Evolutionary conservation across 2,113 vertebrate genomes (phyloP), one percentile per base, ranked within the genome.

Genomic region (Thinocorus orbignyianus): DNA sequence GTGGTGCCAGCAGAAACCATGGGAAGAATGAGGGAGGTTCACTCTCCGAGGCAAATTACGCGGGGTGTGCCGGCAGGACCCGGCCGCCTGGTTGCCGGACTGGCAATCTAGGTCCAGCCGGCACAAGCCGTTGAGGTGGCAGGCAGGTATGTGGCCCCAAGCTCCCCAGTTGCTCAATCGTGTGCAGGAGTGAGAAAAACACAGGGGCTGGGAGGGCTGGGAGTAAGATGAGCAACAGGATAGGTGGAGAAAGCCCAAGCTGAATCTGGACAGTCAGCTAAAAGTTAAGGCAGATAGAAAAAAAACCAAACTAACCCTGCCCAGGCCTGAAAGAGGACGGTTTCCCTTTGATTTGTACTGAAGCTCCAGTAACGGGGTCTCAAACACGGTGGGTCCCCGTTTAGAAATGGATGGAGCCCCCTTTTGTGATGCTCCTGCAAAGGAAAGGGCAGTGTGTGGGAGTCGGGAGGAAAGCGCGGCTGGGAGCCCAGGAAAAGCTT

Each of bases 1-100:
- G 86, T 64, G 92, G 72, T 86, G 80, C 95, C 84, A 81, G 88
- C 72, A 90, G 92, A 94, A 96, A 96, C 90, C 92, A 44, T 48
- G 94, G 93, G 73, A 97, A 86, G 90, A 97, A 96, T 96, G 95
- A 95, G 90, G 95, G 92, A 97, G 92, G 96, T 60, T 96, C 76
- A 48, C 62, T 60, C 88, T 93, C 64, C 1, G 51, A 82, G 90
- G 61, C 35, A 81, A 83, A 83, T 95, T 90, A 77, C n/a, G 62
- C 37, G 80, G 84, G 93, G 90, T 91, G 96, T 92, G 95, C 88
- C 90, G 7, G 10, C 52, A 83, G 88, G 72, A 92, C 80, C 72
- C 1, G 2, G 60, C 85, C 10, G 93, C 7, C 30, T 11, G 65
- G 83, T 64, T 88, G 96, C 82, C 7, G 86, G 90, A 80, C 82